Evolutionary conservation across 2,888 invertebrate species (phyloP).

Genomic region (Caenorhabditis panamensis): DNA sequence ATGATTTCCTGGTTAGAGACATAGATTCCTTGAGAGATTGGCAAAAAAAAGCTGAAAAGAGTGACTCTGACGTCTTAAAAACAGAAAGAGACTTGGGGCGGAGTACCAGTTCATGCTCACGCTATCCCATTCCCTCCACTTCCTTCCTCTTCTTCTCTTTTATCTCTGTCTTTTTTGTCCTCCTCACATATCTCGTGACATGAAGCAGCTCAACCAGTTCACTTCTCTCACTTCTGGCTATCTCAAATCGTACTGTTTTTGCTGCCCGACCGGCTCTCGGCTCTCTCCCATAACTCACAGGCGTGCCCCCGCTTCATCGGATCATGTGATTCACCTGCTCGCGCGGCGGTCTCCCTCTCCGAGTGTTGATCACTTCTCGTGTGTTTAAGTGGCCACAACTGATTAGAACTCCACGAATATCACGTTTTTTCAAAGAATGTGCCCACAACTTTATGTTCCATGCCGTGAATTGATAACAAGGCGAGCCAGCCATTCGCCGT

Average conservation of each 20-base stretch:
- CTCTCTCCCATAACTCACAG: background rate
- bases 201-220: background rate
- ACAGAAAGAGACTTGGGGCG: background rate
- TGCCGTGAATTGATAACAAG: background rate
- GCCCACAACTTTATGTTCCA: background rate
- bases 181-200: slow-evolving; percentile 8
- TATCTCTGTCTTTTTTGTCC: background rate
- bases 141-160: slow-evolving; percentile 6
- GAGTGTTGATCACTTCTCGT: slow-evolving; percentile 16
- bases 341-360: background rate
- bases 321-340: slow-evolving; percentile 40
- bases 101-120: slow-evolving; percentile 11
- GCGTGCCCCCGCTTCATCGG: background rate
- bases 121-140: slow-evolving; percentile 15
- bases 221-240: background rate
- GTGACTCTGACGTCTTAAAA: background rate
- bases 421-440: slow-evolving; percentile 18
- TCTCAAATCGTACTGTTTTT: slow-evolving; percentile 19
- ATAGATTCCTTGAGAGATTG: no score
- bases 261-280: background rate
- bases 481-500: background rate
- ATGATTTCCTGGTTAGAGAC: background rate
- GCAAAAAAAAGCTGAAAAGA: background rate
- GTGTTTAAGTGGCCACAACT: slow-evolving; percentile 26
- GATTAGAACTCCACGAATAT: slow-evolving; percentile 5